phyloP scores from a whole-genome alignment of 2,888 invertebrate genomes.

The Cheilosia soror region DNA sequence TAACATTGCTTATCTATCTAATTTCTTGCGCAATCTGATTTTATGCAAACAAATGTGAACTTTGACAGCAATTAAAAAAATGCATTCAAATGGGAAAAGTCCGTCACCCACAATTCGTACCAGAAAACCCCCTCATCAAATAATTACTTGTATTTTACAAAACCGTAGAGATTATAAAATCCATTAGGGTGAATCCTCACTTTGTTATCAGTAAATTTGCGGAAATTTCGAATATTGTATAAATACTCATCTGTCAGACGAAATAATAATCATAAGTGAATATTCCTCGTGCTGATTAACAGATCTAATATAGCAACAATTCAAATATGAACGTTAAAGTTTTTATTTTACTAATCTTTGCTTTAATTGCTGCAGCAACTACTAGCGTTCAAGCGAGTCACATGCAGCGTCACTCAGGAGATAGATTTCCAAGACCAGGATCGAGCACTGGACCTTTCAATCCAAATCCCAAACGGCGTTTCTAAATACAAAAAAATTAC shows the following conservation, averaged over 20 bases:
- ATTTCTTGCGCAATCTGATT: no score
- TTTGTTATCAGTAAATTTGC: background rate
- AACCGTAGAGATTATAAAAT: no score
- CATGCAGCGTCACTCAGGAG: background rate
- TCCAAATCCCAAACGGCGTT: slow-evolving; percentile 2
- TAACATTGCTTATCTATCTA: no score
- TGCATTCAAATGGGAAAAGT: no score
- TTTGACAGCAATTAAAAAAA: no score
- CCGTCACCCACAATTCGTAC: no score
- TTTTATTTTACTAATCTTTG: background rate
- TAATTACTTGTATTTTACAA: no score
- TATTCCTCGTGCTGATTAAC: background rate
- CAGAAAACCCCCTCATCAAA: no score
- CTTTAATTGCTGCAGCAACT: background rate
- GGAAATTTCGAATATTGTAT: background rate
- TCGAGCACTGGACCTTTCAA: slow-evolving; percentile 7
- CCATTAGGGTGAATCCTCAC: no score
- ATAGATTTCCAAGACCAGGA: slow-evolving; percentile 2
- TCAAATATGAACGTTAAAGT: slow-evolving; percentile 10
- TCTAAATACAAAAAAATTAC: background rate
- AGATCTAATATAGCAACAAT: background rate
- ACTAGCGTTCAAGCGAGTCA: background rate
- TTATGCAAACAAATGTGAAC: no score
- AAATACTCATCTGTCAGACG: background rate
- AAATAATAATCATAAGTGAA: background rate